phyloP scores from a whole-genome alignment of 2,797 vertebrate species.

The Gymnoscopelus braueri region DNA sequence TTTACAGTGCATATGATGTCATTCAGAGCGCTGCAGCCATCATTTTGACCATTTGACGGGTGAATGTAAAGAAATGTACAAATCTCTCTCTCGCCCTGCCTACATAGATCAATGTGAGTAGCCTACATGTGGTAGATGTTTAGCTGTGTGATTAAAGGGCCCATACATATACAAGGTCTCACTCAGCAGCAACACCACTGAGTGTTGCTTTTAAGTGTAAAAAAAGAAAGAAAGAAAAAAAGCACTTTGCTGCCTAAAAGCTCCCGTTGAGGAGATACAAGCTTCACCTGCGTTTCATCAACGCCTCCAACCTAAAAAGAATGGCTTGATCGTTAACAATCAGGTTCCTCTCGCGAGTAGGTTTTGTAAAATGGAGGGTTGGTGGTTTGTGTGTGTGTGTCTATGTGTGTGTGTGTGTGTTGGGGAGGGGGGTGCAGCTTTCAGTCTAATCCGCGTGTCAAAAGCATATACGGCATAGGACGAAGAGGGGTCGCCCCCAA shows the following conservation, averaged over 20 bases:
- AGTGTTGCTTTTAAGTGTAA: no score
- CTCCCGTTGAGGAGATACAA: conserved; percentile 44
- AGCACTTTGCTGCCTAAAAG: conserved; percentile 1
- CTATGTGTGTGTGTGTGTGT: background rate
- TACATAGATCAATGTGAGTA: conserved; percentile 33
- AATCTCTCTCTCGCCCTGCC: conserved; percentile 23
- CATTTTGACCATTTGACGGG: conserved; percentile 57
- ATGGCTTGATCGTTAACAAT: conserved; percentile 37
- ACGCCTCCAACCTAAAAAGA: conserved; percentile 43
- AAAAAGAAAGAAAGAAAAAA: no score
- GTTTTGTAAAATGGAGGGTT: conserved; percentile 41
- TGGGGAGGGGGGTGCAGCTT: conserved; percentile 48
- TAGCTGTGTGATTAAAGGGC: conserved; percentile 46
- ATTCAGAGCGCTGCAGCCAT: background rate
- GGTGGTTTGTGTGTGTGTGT: no score
- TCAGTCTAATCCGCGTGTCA: conserved; percentile 79
- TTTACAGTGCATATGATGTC: conserved; percentile 48
- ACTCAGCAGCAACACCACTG: conserved; percentile 21
- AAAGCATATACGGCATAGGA: conserved; percentile 66
- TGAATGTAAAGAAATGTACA: conserved; percentile 50
- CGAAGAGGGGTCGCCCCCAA: conserved; percentile 58
- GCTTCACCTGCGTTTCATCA: conserved; percentile 62
- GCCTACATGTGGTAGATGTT: conserved; percentile 50
- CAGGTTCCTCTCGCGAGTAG: conserved; percentile 40
- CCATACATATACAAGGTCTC: background rate